Percentiles rank a stretch among this genome's conserved stretches.
These are phyloP conservation scores for Aurelia aurita complex sp. Pacific DNA, from an alignment of 30 jellyfish, hydroid and myxozoan species.

Conservation along the genomic window DNA sequence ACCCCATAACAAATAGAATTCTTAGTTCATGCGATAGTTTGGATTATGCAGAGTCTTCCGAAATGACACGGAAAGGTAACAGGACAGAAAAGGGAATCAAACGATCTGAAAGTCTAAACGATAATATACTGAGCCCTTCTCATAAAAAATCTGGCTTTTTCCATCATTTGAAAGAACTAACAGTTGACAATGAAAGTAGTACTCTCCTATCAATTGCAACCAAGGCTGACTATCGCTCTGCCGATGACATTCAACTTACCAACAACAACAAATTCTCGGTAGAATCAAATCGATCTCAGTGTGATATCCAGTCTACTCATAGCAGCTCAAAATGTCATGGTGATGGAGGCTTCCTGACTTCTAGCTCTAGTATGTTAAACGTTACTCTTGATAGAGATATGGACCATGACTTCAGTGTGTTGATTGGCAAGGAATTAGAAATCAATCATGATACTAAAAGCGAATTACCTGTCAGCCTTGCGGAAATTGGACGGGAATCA, in stretches of 20 bases:
- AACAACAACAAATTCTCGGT: no score
- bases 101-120: conserved; percentile 41
- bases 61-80: conserved; percentile 5
- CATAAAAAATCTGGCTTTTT: conserved; percentile 56
- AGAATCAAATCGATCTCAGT: no score
- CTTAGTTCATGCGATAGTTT: conserved; percentile 23
- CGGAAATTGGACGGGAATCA: conserved; percentile 45
- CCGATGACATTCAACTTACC: background rate
- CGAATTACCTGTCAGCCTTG: conserved; percentile 1
- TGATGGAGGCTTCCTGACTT: no score
- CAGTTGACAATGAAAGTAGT: conserved; percentile 19
- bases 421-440: background rate
- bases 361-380: background rate
- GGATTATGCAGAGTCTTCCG: conserved; percentile 38
- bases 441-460: background rate
- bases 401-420: background rate
- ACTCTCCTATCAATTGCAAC: background rate
- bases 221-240: background rate
- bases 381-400: background rate
- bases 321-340: no score
- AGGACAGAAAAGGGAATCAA: background rate
- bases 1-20: background rate
- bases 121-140: background rate
- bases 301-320: no score
- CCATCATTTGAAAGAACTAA: conserved; percentile 51